phyloP scores from a whole-genome alignment of 2,888 invertebrate genomes.

The Sarcophaga variegata region DNA sequence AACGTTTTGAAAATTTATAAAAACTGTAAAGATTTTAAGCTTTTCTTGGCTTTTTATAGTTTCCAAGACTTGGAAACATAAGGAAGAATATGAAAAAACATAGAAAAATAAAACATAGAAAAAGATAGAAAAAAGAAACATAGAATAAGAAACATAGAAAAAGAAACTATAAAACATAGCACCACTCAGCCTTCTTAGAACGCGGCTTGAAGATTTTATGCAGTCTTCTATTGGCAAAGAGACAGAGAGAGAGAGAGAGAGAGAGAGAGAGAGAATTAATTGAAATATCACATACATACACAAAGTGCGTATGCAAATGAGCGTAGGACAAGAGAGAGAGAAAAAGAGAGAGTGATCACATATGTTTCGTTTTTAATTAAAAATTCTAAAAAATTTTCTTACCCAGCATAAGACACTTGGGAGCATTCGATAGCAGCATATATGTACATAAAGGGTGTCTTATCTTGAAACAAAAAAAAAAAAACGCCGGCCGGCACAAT shows the following conservation, averaged over 20 bases:
- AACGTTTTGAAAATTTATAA: slow-evolving; percentile 60
- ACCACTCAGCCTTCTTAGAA: not conserved
- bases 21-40: slow-evolving; percentile 68
- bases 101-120: not conserved
- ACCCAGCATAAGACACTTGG: slow-evolving; percentile 1
- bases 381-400: not conserved
- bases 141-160: slow-evolving; percentile 25
- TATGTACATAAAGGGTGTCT: too few relatives aligned
- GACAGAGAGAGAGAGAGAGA: not conserved
- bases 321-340: not conserved
- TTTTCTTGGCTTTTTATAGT: slow-evolving; percentile 69
- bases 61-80: slow-evolving; percentile 9
- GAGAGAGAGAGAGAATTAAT: not conserved
- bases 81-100: not conserved
- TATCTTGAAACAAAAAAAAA: not conserved
- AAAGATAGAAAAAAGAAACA: not conserved
- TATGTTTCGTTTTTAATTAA: not conserved
- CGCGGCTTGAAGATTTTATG: too few relatives aligned
- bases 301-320: not conserved
- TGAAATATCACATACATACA: not conserved
- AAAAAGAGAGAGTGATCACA: not conserved
- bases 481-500: slow-evolving; percentile 52
- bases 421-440: not conserved
- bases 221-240: too few relatives aligned
- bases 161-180: slow-evolving; percentile 34